Conservation (phyloP, 2,797 vertebrate genomes). For the Tympanoctomys barrerae region DNA sequence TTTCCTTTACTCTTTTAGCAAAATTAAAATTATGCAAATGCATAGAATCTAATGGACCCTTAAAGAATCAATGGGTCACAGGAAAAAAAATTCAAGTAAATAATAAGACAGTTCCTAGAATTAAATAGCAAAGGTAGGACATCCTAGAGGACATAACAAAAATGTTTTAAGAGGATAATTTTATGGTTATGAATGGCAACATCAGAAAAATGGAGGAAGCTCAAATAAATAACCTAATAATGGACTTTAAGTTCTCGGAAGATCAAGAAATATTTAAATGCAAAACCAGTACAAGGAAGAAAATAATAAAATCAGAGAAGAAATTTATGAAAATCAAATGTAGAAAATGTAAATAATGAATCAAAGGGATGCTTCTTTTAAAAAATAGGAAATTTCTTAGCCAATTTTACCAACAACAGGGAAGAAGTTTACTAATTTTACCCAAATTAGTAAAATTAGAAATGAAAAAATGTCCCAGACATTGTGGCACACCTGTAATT, state of each 20-base stretch:
- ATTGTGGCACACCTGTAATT: neutral
- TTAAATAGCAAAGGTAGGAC: neutral
- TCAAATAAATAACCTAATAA: neutral
- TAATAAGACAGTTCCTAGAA: neutral
- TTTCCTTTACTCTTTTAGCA: no score
- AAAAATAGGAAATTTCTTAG: neutral
- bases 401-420: neutral
- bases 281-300: neutral
- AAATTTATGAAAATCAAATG: neutral
- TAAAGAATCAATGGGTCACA: neutral
- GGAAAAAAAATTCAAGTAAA: neutral
- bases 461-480: neutral
- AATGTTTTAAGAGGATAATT: neutral
- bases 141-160: neutral
- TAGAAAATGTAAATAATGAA: neutral
- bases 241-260: neutral
- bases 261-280: neutral
- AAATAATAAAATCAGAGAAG: neutral
- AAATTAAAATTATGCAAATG: neutral
- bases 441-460: neutral
- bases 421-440: no score
- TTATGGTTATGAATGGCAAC: neutral
- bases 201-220: neutral
- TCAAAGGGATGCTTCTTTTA: neutral
- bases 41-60: neutral